A percentile compares a stretch with the other conserved stretches of the same genome.
Evolutionary conservation across 2,113 vertebrate species (phyloP).

Genomic region (Apteryx owenii): DNA sequence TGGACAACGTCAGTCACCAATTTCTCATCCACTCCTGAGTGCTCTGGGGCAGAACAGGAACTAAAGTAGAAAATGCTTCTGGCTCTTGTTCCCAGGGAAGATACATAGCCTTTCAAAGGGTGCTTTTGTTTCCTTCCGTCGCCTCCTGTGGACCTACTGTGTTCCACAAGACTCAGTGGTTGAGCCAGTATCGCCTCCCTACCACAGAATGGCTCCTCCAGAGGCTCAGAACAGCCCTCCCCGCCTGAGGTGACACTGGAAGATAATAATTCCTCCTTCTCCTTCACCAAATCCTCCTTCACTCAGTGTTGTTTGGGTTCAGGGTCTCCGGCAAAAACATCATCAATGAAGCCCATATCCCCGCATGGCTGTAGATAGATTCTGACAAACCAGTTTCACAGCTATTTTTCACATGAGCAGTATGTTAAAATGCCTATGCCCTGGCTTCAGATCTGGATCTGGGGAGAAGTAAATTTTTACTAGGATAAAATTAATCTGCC

Average conservation of each 20-base stretch:
- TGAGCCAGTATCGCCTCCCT: not conserved
- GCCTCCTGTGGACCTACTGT: not conserved
- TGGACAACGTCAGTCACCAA: no score
- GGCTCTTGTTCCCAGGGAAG: not conserved
- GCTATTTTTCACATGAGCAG: no score
- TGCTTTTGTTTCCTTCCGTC: not conserved
- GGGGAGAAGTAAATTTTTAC: no score
- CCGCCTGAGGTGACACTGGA: not conserved
- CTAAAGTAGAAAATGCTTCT: not conserved
- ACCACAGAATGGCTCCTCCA: not conserved
- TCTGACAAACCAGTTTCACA: no score
- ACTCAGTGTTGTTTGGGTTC: no score
- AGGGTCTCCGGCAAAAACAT: no score
- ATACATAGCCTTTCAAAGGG: not conserved
- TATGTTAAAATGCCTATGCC: no score
- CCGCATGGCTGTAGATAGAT: no score
- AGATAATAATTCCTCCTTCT: rapidly evolving
- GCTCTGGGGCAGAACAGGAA: not conserved
- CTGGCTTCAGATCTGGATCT: no score
- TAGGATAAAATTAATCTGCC: no score
- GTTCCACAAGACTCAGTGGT: not conserved
- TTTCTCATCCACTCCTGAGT: not conserved
- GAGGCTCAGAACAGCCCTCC: not conserved
- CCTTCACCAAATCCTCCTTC: not conserved
- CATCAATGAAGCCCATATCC: no score